These are phyloP conservation scores for Actinemys pallida DNA, from an alignment of 2,113 vertebrate genomes.

Conservation along the genomic window DNA sequence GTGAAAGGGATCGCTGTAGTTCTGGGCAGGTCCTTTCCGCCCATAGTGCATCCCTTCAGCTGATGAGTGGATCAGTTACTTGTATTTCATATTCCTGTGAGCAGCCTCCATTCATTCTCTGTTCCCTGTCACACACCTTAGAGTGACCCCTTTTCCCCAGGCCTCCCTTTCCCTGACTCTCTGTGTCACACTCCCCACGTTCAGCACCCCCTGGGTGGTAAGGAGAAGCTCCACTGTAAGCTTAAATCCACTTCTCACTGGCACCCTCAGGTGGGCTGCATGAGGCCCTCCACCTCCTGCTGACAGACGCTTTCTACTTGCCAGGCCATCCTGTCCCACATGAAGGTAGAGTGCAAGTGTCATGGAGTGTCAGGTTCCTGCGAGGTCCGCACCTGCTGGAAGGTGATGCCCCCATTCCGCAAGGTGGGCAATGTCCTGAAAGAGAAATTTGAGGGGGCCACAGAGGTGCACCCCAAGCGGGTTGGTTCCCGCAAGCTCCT, in stretches of 20 bases:
- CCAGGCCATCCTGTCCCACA: slow-evolving; percentile 84
- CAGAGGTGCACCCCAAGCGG: slow-evolving; percentile 68
- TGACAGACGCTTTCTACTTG: not conserved
- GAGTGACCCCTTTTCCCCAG: not conserved
- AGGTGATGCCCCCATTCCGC: slow-evolving; percentile 82
- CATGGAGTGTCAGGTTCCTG: slow-evolving; percentile 82
- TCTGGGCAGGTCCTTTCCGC: no score
- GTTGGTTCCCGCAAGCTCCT: slow-evolving; percentile 70
- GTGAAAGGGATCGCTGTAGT: not conserved
- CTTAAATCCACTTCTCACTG: not conserved
- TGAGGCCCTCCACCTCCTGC: not conserved
- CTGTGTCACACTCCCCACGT: not conserved
- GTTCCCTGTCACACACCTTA: not conserved
- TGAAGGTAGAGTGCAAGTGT: slow-evolving; percentile 84
- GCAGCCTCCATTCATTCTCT: not conserved
- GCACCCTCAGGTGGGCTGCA: accelerated
- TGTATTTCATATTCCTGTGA: not conserved
- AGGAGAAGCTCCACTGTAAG: accelerated
- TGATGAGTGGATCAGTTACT: not conserved
- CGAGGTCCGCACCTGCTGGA: slow-evolving; percentile 82
- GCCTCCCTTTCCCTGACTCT: not conserved
- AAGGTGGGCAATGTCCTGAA: slow-evolving; percentile 79
- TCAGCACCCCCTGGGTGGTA: accelerated
- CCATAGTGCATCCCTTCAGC: not conserved
- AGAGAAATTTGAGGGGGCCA: slow-evolving; percentile 81